Base-by-base conservation (phyloP, 64 coral and sea anemone species). In the Porites australiensis region DNA sequence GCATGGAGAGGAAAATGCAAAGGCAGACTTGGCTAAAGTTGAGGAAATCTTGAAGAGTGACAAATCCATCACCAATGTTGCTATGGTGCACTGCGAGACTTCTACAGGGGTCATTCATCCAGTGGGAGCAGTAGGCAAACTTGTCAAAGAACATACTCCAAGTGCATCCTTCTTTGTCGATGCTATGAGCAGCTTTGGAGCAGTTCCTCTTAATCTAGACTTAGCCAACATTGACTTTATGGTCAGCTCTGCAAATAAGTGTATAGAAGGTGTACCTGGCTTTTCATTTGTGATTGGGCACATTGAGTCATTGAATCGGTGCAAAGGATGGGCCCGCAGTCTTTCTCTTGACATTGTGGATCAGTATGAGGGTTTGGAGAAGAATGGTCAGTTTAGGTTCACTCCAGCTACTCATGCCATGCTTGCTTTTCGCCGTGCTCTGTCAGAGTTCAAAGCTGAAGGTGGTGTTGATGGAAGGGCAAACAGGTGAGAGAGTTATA, bases 161-260 rank as follows among this genome's bases (percentile, higher is more conserved):
- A 83, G 88, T 54, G 98, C 94, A 49, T 87, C 88, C n/a, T 99
- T 92, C 75, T 99, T 99, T 91, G 98, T 99, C 3, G 98, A 99
- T 92, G 98, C 94, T 21, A 99, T 99, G 98, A 99, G 98, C 64
- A 99, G 98, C 77, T 99, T 99, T 96, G 98, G 94, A 43, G 98
- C 98, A 68, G 72, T 99, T 77, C 98, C 98, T 44, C 77, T 99
- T 13, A 89, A 99, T 71, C 82, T 99, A 74, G 85, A 95, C 16
- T 81, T 87, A 58, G 87, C 94, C 63, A 76, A 81, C 47, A 89
- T 99, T 66, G 90, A 95, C 49, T 99, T 94, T 84, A 81, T 99
- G 80, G 98, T 99, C 4, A 99, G 98, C 51, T 99, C 98, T 58
- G 98, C 98, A 2, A 99, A 99, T 70, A 99, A 99, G 74, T 99